A percentile compares a stretch with the other conserved stretches of the same genome.
phyloP scores from a whole-genome alignment of 2,113 vertebrate genomes.

The Seriola quinqueradiata region DNA sequence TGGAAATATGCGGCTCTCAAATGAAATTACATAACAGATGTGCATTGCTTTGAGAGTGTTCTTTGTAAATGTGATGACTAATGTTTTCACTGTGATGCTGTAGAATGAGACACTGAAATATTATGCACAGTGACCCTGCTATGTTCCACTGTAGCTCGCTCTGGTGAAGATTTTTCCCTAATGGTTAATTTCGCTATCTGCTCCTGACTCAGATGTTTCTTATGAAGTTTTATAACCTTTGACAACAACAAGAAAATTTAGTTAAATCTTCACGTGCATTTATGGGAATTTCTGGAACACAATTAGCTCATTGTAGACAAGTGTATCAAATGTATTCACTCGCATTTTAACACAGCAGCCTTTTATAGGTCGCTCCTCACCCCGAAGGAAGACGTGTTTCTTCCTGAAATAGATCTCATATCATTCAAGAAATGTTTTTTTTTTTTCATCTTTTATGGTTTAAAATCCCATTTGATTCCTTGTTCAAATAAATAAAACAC shows the following conservation, averaged over 20 bases:
- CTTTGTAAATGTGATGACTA: conserved; percentile 50
- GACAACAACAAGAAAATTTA: too few relatives aligned
- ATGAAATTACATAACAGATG: conserved; percentile 36
- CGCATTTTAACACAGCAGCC: conserved; percentile 31
- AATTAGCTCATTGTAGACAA: conserved; percentile 35
- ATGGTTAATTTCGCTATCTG: too few relatives aligned
- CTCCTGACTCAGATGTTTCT: too few relatives aligned
- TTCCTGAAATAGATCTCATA: conserved; percentile 1
- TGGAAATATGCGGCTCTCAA: conserved; percentile 1
- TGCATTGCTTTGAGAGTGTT: conserved; percentile 7
- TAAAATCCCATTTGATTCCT: background rate
- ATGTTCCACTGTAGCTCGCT: background rate
- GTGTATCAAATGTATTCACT: conserved; percentile 10
- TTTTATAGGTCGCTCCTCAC: conserved; percentile 17
- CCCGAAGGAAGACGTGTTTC: conserved; percentile 14
- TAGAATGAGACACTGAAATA: conserved; percentile 2
- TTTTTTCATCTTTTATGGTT: background rate
- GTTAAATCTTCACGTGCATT: conserved; percentile 16
- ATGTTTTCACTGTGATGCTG: conserved; percentile 21
- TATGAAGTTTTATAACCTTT: too few relatives aligned
- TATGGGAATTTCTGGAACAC: background rate
- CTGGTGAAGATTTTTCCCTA: background rate
- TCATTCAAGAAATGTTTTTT: background rate
- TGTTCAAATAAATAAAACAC: background rate
- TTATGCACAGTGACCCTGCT: background rate